Base-by-base conservation (phyloP, 2,888 invertebrate species). In the Macrosoma leucophasiata region DNA sequence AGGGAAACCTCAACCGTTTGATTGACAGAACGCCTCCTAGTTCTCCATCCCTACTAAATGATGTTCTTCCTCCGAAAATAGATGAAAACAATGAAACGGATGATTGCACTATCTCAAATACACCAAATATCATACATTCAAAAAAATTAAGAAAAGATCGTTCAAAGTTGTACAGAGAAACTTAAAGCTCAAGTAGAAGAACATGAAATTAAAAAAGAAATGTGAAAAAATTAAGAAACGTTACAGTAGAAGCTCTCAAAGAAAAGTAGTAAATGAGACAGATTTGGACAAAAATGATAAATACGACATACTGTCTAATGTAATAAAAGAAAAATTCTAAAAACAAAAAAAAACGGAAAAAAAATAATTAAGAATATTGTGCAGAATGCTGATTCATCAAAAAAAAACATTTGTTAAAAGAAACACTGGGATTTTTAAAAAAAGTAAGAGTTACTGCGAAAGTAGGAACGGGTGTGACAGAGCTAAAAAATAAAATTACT, bases 221-320 rank as follows among this genome's bases (percentile, higher is more conserved):
- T 39, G 12, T 36, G 36, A 41, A 21, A 46, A 44, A 33, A 39
- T 31, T 20, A 42, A 43, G 21, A 44, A 47, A 36, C 17, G 38
- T 12, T 28, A n/a, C 21, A 24, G 38, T 18, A 33, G 29, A 36
- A n/a, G n/a, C n/a, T n/a, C n/a, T n/a, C 24, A 22, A n/a, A 18
- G 33, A 33, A 24, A 25, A 25, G 10, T 25, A 15, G 25, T 10
- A 13, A 14, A 23, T 10, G 14, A 20, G 9, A 25, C 18, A 13
- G 11, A 28, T 24, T 7, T 8, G 7, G 15, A 14, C 22, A 12
- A 36, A 26, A 26, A 11, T 10, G 15, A 28, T 14, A 33, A 29
- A 25, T 40, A 33, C 19, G 21, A 29, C 9, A 20, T 23, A 28
- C 25, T 38, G 21, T 28, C 24, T 6, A 40, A 38, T 13, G 31